phyloP scores from a whole-genome alignment of 2,797 vertebrate species.

The Sternotherus odoratus region DNA sequence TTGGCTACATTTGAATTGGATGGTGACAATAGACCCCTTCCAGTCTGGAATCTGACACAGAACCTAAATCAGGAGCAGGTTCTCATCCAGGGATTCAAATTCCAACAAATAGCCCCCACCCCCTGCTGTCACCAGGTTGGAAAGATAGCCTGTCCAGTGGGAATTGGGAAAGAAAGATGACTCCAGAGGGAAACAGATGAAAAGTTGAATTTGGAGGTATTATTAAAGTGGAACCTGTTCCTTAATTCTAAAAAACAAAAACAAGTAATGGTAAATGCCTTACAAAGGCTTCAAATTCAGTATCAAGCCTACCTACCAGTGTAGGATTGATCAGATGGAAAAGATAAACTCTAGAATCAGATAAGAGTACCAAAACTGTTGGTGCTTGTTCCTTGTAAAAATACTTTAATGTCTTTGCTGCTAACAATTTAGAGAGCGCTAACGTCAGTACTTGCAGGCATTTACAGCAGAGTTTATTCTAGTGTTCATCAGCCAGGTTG shows the following conservation, averaged over 20 bases:
- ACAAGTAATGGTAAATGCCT: neutral
- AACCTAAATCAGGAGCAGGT: neutral
- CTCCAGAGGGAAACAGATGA: conserved; percentile 33
- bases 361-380: neutral
- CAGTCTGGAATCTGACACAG: conserved; percentile 20
- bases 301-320: neutral
- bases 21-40: conserved; percentile 4
- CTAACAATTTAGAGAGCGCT: neutral
- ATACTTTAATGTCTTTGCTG: neutral
- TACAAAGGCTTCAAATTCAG: neutral
- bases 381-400: neutral
- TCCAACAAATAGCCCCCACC: neutral
- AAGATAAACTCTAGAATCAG: neutral
- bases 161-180: neutral
- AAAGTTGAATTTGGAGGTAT: conserved; percentile 23
- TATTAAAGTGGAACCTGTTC: neutral
- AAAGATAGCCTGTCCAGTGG: conserved; percentile 2
- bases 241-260: conserved; percentile 42
- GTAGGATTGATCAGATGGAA: neutral
- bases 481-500: neutral
- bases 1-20: neutral
- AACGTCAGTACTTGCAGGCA: neutral
- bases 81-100: conserved; percentile 11
- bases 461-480: neutral
- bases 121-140: neutral